Percentiles rank a stretch among this genome's conserved stretches.
Evolutionary conservation across 2,888 invertebrate genomes (phyloP).

Genomic region (Mesorhabditis sp.): DNA sequence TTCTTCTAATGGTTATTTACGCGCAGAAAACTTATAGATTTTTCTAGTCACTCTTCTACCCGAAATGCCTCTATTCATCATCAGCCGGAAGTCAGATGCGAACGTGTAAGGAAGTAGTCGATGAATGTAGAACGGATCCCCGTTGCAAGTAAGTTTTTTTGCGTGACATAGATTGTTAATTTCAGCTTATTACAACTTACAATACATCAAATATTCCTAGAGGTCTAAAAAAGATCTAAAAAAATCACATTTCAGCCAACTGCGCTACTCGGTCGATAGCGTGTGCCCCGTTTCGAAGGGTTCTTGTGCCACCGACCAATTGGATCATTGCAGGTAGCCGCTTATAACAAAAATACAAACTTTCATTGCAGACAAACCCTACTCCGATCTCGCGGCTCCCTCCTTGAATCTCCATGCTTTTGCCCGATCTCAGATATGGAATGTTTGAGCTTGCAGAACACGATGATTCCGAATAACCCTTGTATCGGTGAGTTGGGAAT

Average conservation of each 20-base stretch:
- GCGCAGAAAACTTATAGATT: neutral
- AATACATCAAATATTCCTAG: neutral
- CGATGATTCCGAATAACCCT: conserved; percentile 50
- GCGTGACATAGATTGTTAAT: neutral
- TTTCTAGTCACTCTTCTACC: conserved; percentile 37
- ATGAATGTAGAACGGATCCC: conserved; percentile 35
- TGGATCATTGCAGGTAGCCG: conserved; percentile 28
- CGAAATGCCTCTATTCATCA: conserved; percentile 43
- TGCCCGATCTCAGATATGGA: conserved; percentile 40
- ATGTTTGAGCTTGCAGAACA: conserved; percentile 36
- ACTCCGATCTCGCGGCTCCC: conserved; percentile 38
- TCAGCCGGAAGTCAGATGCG: neutral
- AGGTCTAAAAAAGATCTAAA: too few relatives aligned
- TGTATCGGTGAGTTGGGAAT: conserved; percentile 42
- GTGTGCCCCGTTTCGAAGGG: conserved; percentile 30
- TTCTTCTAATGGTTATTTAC: neutral
- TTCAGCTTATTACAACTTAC: conserved; percentile 1
- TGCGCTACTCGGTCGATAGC: neutral
- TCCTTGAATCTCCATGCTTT: conserved; percentile 50
- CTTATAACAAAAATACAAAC: conserved; percentile 14
- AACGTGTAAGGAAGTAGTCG: conserved; percentile 38
- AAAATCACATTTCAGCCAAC: neutral
- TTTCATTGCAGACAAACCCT: neutral
- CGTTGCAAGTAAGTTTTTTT: conserved; percentile 33
- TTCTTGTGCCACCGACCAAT: conserved; percentile 20